A percentile compares a stretch with the other conserved stretches of the same genome.
Evolutionary conservation across 2,888 invertebrate species (phyloP).

Genomic region (Masnerella sp.): DNA sequence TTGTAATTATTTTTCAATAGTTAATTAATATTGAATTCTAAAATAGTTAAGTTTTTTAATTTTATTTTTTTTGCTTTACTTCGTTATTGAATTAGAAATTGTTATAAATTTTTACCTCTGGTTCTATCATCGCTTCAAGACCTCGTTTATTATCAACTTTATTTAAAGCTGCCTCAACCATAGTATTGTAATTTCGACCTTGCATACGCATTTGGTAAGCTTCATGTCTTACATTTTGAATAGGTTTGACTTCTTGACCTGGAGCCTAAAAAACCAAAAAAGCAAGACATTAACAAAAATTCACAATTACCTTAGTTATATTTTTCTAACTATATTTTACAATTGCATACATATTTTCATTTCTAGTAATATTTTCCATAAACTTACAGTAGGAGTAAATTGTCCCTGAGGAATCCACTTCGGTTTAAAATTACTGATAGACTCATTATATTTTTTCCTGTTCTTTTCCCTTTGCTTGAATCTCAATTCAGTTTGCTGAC

Average conservation of each 20-base stretch:
- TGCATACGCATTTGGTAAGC: conserved; percentile 84
- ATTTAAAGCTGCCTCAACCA: no score
- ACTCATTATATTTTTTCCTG: conserved; percentile 81
- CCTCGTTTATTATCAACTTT: conserved; percentile 64
- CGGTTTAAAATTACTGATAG: conserved; percentile 80
- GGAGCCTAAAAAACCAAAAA: conserved; percentile 14
- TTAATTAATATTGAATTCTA: not conserved
- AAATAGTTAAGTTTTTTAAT: not conserved
- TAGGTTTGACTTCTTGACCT: conserved; percentile 73
- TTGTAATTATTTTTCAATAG: not conserved
- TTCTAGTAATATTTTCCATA: no score
- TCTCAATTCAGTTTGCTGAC: conserved; percentile 91
- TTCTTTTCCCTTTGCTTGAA: conserved; percentile 89
- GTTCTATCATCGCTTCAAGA: conserved; percentile 79
- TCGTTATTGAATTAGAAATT: not conserved
- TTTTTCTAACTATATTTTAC: no score
- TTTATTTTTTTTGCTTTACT: not conserved
- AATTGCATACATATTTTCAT: no score
- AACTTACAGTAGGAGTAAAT: conserved; percentile 87
- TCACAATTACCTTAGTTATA: not conserved
- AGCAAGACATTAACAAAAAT: no score
- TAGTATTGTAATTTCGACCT: conserved; percentile 71
- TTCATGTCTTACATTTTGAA: conserved; percentile 87
- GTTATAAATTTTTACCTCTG: conserved; percentile 69
- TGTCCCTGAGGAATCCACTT: conserved; percentile 86